These are phyloP conservation scores for Calliopum simillimum DNA, from an alignment of 2,888 invertebrate genomes.

Conservation along the genomic window DNA sequence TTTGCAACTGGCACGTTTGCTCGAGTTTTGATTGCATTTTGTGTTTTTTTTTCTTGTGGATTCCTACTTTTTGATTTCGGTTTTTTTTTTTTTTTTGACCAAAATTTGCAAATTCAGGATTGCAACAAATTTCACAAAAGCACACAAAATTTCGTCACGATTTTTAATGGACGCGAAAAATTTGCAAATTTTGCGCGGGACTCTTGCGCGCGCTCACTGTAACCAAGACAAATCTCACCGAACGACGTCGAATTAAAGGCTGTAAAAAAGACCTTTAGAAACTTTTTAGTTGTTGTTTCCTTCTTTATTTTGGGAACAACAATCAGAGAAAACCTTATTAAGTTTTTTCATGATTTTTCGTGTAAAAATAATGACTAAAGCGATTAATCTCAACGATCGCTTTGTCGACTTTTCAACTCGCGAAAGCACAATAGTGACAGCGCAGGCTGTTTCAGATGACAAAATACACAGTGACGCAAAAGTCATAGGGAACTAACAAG, in stretches of 20 bases:
- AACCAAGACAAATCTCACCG: too few species aligned
- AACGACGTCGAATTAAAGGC: too few species aligned
- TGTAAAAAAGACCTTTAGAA: too few species aligned
- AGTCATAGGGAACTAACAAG: too few species aligned
- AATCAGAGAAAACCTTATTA: slow-evolving; percentile 30
- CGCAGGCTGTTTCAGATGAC: background rate
- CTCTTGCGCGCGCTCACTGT: too few species aligned
- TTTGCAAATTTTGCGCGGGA: background rate
- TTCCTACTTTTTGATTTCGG: background rate
- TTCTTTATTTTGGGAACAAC: slow-evolving; percentile 4
- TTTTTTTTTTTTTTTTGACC: slow-evolving; percentile 17
- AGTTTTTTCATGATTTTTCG: slow-evolving; percentile 32
- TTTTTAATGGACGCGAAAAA: slow-evolving; percentile 37
- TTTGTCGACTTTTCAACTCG: background rate
- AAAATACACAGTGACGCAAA: background rate
- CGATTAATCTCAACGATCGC: slow-evolving; percentile 14
- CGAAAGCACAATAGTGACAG: background rate
- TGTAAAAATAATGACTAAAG: slow-evolving; percentile 16
- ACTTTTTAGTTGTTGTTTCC: background rate
- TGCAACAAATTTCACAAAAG: slow-evolving; percentile 37
- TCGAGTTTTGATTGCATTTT: slow-evolving; percentile 63
- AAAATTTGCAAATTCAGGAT: slow-evolving; percentile 28
- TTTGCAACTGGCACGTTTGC: slow-evolving; percentile 57
- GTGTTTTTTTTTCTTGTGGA: slow-evolving; percentile 48
- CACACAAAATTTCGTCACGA: slow-evolving; percentile 40